Evolutionary conservation across 2,888 invertebrate species (phyloP).

Genomic region (Agapostemon virescens): DNA sequence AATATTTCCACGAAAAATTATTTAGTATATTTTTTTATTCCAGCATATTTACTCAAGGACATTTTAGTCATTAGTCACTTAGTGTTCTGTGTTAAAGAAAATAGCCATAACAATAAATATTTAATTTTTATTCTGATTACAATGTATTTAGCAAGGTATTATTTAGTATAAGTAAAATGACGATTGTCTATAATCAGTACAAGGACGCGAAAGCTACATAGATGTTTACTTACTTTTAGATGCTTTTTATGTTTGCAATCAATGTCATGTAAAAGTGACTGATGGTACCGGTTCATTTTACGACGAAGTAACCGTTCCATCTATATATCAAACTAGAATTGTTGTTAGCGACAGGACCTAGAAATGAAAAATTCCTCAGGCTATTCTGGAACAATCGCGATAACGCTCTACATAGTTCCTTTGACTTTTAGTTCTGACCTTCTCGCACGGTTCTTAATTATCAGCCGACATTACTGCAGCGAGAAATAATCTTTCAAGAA

Average conservation of each 20-base stretch:
- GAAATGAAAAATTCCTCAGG: constrained; percentile 44
- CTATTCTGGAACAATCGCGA: constrained; percentile 40
- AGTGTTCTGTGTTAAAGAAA: too few relatives aligned
- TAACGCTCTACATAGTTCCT: constrained; percentile 26
- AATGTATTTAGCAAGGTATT: background rate
- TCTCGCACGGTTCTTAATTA: constrained; percentile 19
- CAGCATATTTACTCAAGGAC: too few relatives aligned
- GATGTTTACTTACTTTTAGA: background rate
- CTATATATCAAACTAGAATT: background rate
- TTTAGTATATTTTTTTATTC: too few relatives aligned
- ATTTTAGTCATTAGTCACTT: too few relatives aligned
- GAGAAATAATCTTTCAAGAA: constrained; percentile 10
- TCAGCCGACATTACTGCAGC: background rate
- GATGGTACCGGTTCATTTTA: background rate
- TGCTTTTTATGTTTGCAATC: background rate
- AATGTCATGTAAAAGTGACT: background rate
- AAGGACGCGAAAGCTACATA: background rate
- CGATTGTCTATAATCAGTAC: background rate
- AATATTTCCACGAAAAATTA: too few relatives aligned
- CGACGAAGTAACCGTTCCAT: background rate
- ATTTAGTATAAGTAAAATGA: background rate
- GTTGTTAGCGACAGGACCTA: constrained; percentile 11
- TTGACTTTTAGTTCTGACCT: constrained; percentile 38
- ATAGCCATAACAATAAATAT: background rate
- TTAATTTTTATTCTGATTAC: background rate